These are phyloP conservation scores for Mormyrus proboscirostris DNA, from an alignment of 2,797 vertebrate species.

Conservation along the genomic window DNA sequence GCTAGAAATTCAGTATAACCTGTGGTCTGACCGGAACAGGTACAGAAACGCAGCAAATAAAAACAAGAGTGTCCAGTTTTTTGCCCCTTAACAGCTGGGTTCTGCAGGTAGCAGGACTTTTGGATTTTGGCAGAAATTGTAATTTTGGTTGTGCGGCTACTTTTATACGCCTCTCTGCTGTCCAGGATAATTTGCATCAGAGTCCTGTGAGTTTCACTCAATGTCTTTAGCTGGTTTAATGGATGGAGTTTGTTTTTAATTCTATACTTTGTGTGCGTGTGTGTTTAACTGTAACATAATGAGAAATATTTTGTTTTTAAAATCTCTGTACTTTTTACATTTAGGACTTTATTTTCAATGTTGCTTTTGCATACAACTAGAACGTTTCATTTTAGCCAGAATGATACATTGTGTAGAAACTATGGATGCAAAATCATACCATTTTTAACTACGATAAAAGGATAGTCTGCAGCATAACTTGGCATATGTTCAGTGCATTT, in stretches of 20 bases:
- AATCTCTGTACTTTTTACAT: background rate
- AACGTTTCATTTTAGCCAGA: background rate
- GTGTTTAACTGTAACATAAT: background rate
- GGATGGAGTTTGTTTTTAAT: background rate
- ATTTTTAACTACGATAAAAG: background rate
- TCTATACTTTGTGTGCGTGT: background rate
- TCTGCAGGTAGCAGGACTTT: background rate
- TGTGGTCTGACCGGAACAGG: background rate
- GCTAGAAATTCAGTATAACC: background rate
- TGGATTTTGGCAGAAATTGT: background rate
- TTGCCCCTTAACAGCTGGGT: background rate
- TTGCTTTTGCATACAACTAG: background rate
- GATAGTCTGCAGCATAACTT: background rate
- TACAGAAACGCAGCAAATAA: background rate
- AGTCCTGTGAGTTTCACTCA: background rate
- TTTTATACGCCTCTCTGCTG: background rate
- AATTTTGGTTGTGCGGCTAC: background rate
- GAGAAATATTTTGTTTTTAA: background rate
- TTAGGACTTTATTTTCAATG: background rate
- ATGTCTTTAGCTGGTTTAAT: background rate
- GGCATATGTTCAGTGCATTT: background rate
- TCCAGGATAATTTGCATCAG: background rate
- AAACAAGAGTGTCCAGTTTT: background rate
- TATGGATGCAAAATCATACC: background rate
- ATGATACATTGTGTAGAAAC: background rate